A percentile compares a stretch with the other conserved stretches of the same genome.
These are phyloP conservation scores for Sebastolobus altivelis DNA, from an alignment of 2,797 vertebrate genomes.

Conservation along the genomic window DNA sequence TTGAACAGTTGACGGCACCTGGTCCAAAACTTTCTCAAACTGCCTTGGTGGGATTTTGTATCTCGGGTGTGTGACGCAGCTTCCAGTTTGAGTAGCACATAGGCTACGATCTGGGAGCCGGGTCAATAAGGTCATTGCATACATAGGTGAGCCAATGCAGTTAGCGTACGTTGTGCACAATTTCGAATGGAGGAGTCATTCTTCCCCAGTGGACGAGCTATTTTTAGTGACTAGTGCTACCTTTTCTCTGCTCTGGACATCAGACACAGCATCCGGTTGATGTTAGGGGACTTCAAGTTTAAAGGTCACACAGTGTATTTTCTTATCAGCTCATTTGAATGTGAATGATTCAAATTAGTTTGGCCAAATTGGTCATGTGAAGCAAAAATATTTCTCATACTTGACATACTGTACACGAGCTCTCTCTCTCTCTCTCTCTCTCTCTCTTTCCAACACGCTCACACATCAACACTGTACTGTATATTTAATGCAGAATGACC, in stretches of 20 bases:
- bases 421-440: conserved; percentile 24
- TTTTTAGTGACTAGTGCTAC: conserved; percentile 26
- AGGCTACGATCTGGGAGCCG: conserved; percentile 22
- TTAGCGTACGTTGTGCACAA: conserved; percentile 59
- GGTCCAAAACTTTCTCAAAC: conserved; percentile 16
- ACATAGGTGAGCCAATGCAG: conserved; percentile 64
- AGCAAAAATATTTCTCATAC: conserved; percentile 72
- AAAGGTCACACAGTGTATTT: conserved; percentile 73
- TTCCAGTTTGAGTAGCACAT: conserved; percentile 12
- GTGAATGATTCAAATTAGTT: conserved; percentile 75
- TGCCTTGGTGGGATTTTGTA: conserved; percentile 34
- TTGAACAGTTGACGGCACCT: conserved; percentile 3
- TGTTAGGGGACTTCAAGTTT: conserved; percentile 36
- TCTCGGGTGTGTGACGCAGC: conserved; percentile 15
- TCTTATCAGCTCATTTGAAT: conserved; percentile 79
- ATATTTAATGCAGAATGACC: conserved; percentile 65
- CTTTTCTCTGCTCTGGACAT: conserved; percentile 33
- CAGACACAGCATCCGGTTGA: conserved; percentile 16
- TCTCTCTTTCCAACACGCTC: conserved; percentile 15
- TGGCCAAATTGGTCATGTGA: conserved; percentile 82
- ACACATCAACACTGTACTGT: conserved; percentile 56
- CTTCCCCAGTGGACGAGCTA: conserved; percentile 31
- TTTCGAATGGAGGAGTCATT: conserved; percentile 55
- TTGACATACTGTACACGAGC: conserved; percentile 60
- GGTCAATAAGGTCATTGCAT: conserved; percentile 46